A percentile compares a stretch with the other conserved stretches of the same genome.
These are phyloP conservation scores for Acanthisitta chloris DNA, from an alignment of 2,113 vertebrate species.

Conservation along the genomic window DNA sequence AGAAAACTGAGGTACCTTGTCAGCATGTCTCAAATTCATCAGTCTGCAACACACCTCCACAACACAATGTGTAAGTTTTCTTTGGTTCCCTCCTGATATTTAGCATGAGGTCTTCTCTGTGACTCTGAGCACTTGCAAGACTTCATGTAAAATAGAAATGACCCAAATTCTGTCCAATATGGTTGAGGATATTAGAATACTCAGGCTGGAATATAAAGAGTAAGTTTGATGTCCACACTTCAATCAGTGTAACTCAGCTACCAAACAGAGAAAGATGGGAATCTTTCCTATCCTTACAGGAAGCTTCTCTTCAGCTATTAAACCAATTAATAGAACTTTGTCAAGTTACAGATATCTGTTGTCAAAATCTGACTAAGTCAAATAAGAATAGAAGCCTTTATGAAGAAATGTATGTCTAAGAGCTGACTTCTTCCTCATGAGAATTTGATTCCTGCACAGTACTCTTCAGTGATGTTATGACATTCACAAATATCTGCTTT, in stretches of 20 bases:
- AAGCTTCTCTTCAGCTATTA: background rate
- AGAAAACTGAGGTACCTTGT: background rate
- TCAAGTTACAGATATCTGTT: background rate
- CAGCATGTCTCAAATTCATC: background rate
- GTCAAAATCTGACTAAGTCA: background rate
- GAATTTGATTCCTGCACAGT: conserved; percentile 80
- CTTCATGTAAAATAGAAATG: background rate
- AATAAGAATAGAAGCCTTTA: background rate
- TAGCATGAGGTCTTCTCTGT: background rate
- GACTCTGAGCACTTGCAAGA: background rate
- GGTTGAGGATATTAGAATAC: background rate
- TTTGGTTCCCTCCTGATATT: background rate
- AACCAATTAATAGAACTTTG: background rate
- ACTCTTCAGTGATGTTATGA: conserved; percentile 81
- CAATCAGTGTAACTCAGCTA: background rate
- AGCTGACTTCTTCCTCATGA: conserved; percentile 50
- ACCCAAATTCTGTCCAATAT: background rate
- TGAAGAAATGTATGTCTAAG: background rate
- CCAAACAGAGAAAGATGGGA: background rate
- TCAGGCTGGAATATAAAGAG: background rate
- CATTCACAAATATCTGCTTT: conserved; percentile 81
- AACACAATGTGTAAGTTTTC: background rate
- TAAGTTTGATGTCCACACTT: background rate
- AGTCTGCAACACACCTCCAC: background rate
- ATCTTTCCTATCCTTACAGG: background rate